Evolutionary conservation across 2,113 vertebrate genomes (phyloP), one percentile per base, ranked within the genome.

Genomic region (Campylorhamphus procurvoides): DNA sequence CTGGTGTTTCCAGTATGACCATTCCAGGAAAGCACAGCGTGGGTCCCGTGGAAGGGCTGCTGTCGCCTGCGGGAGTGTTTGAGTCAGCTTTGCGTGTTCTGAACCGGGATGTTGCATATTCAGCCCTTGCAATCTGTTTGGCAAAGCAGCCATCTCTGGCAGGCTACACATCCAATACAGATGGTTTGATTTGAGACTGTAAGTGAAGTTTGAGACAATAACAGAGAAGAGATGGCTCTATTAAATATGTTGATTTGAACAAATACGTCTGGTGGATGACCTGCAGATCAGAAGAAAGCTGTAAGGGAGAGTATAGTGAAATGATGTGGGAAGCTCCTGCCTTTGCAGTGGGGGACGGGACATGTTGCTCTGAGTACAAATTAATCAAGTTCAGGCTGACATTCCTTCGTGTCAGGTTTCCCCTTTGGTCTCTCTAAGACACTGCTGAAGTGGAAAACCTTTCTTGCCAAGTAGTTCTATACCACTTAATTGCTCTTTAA

Each of bases 341-440:
- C 12, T 0, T 55, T 90, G 85, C 15, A n/a, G 35, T 31, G 58
- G 84, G 44, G n/a, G 52, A 39, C 5, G 0, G 63, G 37, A 84
- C 14, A 4, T 11, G 3, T 49, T 95, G 81, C 84, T 89, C 66
- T 25, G 44, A 87, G 73, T 68, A 72, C 49, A 69, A 76, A 95
- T 84, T 95, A 64, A 94, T 94, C 87, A 96, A 93, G 87, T 96
- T 96, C 91, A 96, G 91, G 49, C 91, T 91, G 91, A 84, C 94
- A 82, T 96, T 94, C 87, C 80, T 73, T 82, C 42, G 14, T 95
- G 97, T 90, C 91, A 92, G 86, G 20, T 94, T 97, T 95, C 91
- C 64, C 29, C 58, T 82, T 90, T 93, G 90, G 92, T 94, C 68
- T 89, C 76, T 60, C 56, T 77, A 53, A 93, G 93, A 94, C 91